Percentiles rank a stretch among this genome's conserved stretches.
These are phyloP conservation scores for Noctua pronuba DNA, from an alignment of 2,888 invertebrate genomes.

Conservation along the genomic window DNA sequence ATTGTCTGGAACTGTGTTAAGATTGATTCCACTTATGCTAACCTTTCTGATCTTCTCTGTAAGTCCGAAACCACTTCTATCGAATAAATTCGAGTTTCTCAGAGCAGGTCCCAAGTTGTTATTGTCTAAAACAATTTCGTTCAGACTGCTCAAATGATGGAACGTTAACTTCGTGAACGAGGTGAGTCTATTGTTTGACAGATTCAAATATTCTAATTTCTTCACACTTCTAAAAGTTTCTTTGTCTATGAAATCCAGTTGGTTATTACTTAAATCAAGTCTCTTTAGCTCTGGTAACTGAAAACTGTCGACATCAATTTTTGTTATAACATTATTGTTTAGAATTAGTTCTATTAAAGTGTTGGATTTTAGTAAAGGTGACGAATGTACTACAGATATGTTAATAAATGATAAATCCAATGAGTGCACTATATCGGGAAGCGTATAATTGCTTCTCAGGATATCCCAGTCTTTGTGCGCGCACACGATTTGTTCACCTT, in stretches of 20 bases:
- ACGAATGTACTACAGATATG: conserved; percentile 72
- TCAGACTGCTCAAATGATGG: conserved; percentile 80
- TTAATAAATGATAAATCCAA: conserved; percentile 83
- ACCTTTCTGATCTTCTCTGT: conserved; percentile 79
- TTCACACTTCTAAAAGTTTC: conserved; percentile 80
- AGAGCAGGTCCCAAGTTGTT: conserved; percentile 84
- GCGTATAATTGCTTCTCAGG: conserved; percentile 68
- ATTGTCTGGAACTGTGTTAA: conserved; percentile 80
- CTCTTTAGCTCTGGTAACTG: conserved; percentile 78
- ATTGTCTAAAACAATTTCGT: conserved; percentile 84
- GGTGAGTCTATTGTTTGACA: conserved; percentile 85
- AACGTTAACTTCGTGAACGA: conserved; percentile 82
- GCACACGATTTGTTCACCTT: conserved; percentile 80
- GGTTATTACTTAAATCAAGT: conserved; percentile 85
- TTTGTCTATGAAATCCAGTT: conserved; percentile 79
- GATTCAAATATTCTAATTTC: conserved; percentile 84
- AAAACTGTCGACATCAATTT: conserved; percentile 77
- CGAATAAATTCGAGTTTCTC: conserved; percentile 79
- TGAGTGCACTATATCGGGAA: conserved; percentile 76
- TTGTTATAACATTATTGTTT: conserved; percentile 77
- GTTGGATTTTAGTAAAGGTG: conserved; percentile 73
- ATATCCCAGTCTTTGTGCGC: conserved; percentile 70
- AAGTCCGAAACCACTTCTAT: conserved; percentile 81
- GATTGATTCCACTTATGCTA: conserved; percentile 79
- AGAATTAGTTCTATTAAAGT: conserved; percentile 77